Base-by-base conservation (phyloP, 2,797 vertebrate species). In the Sebastes dallii region DNA sequence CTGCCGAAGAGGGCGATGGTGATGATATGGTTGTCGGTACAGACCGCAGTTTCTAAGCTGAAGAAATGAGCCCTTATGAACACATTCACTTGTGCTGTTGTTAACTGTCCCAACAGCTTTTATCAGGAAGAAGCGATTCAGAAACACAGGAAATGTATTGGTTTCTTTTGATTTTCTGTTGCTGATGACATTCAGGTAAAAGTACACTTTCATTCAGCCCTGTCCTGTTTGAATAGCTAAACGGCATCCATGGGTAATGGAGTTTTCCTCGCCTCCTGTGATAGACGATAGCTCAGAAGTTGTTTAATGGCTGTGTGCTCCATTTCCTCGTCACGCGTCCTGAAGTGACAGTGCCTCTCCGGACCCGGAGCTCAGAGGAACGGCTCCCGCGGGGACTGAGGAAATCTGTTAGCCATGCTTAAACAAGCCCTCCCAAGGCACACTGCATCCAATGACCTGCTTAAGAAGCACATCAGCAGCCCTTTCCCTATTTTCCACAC, bases 321-420 rank as follows among this genome's bases (percentile, higher is more conserved):
- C 87, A 87, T 83, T 89, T 90, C 79, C 56, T 72, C 72, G 77
- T 90, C 78, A 66, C 84, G 82, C 77, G 67, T 75, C 72, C 87
- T 72, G 77, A 86, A 22, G 56, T 89, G 89, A 81, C 86, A 75
- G 75, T 59, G 73, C 58, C 75, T 86, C 77, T 86, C 75, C 72
- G 72, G 69, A 77, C 75, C 75, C 2, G n/a, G n/a, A 80, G 85
- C 56, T 84, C 82, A 86, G 75, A 92, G 90, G 82, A 91, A 81
- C 2, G 1, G 80, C 75, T 83, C 80, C 89, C 58, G 62, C 75
- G 86, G 83, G 76, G 80, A 86, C 83, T 81, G 88, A 87, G 79
- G 75, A 89, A 94, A 94, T 90, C 89, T 92, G 92, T 94, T 93
- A 89, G 89, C 91, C 83, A 92, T 89, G 91, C 89, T 91, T 90